These are phyloP conservation scores for Actinemys pallida DNA, from an alignment of 2,113 vertebrate genomes.

Conservation along the genomic window DNA sequence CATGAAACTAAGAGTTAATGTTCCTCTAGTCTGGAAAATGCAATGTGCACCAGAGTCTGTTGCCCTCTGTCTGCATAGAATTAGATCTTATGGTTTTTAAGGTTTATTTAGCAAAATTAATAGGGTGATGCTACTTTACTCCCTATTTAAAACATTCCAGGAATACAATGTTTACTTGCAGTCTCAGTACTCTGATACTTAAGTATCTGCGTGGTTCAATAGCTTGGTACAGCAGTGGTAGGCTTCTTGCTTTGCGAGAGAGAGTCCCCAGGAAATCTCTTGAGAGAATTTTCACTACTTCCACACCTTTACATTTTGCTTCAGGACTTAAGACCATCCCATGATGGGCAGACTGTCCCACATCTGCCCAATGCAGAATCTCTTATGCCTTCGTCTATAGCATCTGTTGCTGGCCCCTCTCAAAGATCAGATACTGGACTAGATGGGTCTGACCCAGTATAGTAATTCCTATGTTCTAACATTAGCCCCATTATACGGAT, in stretches of 20 bases:
- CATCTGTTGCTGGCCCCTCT: neutral
- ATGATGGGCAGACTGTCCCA: neutral
- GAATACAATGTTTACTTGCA: conserved; percentile 57
- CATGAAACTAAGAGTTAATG: conserved; percentile 39
- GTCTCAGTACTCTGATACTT: conserved; percentile 27
- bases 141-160: conserved; percentile 65
- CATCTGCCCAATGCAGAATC: neutral
- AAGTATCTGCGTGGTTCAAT: conserved; percentile 24
- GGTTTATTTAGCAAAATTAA: conserved; percentile 61
- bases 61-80: neutral
- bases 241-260: conserved; percentile 56
- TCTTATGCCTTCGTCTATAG: neutral
- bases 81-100: conserved; percentile 38
- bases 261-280: conserved; percentile 27
- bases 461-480: neutral
- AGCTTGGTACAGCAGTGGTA: conserved; percentile 34
- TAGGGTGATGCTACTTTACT: conserved; percentile 52
- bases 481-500: neutral
- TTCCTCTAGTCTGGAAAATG: neutral
- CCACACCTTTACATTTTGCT: neutral
- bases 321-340: neutral
- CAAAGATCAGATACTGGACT: neutral
- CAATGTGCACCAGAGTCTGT: conserved; percentile 46
- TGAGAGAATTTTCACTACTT: too few species aligned
- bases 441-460: neutral